Base-by-base conservation (phyloP, 1,140 invertebrate species). In the Fopius arisanus region DNA sequence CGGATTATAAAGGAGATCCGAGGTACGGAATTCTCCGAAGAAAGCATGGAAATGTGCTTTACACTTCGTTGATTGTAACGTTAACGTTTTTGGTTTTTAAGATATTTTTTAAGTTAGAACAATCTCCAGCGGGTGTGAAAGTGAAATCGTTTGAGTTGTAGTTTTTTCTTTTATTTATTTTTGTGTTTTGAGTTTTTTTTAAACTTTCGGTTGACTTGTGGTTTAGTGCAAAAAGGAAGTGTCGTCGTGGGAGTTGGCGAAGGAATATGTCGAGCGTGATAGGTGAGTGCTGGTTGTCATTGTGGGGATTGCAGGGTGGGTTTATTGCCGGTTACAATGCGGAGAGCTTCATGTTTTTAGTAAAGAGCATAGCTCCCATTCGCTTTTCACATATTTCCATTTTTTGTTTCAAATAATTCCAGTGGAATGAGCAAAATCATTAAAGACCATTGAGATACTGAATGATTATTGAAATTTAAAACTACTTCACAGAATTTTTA, bases 251-350 rank as follows among this genome's bases (percentile, higher is more conserved):
- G n/a, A 68, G 51, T 62, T 40, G 7, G 12, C 9, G 28, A 19
- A 68, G 63, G 29, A 72, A 31, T 43, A 75, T 75, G 74, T 67
- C 74, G 59, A 67, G 69, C 21, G 63, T 31, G n/a, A 68, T 75
- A 62, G 74, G 74, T 75, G 43, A 75, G 74, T 74, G 29, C 62
- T 31, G n/a, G 31, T 7, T 37, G 3, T 26, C 40, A n/a, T 14
- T 12, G 26, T 29, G n/a, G 26, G 40, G 48, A n/a, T 14, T 12
- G 26, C 16, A 7, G 26, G 40, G 48, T 72, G 48, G 14, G n/a
- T 66, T 5, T 16, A 29, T 16, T 29, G 43, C 37, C 40, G 33
- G 9, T 69, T 26, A 23, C 43, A 29, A 43, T 43, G 26, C 6
- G 4, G 4, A 73, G 10, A 54, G 16, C 31, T 68, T 59, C 12